Conservation (phyloP, 2,797 vertebrate species). For the Lepus oiostolus region DNA sequence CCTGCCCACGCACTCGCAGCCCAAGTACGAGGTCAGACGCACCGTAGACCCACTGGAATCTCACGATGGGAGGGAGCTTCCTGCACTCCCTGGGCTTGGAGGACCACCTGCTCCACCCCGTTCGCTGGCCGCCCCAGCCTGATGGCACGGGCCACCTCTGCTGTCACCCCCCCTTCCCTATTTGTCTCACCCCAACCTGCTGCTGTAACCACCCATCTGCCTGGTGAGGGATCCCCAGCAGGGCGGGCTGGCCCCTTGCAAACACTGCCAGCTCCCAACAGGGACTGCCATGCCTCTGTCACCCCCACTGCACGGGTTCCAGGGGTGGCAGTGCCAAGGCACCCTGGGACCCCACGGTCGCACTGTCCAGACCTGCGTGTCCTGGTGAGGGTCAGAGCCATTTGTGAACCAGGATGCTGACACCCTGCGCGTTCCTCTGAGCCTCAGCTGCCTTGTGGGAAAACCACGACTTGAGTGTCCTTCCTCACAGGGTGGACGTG, state of each 20-base stretch:
- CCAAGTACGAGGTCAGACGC: neutral
- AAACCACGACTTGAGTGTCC: neutral
- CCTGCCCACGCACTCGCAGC: neutral
- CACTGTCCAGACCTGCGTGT: too few relatives aligned
- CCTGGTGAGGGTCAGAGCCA: too few relatives aligned
- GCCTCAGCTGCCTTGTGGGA: neutral
- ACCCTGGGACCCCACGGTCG: too few relatives aligned
- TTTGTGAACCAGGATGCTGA: rapidly evolving
- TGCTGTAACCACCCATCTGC: too few relatives aligned
- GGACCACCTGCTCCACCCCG: neutral
- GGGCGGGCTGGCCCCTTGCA: too few relatives aligned
- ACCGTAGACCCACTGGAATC: rapidly evolving
- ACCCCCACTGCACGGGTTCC: too few relatives aligned
- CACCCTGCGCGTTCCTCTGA: neutral
- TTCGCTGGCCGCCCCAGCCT: neutral
- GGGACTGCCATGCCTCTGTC: too few relatives aligned
- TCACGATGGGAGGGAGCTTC: neutral
- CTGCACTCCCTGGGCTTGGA: neutral
- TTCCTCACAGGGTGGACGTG: neutral
- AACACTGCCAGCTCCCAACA: too few relatives aligned
- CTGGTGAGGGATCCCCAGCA: too few relatives aligned
- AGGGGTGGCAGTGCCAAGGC: too few relatives aligned
- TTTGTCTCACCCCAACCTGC: too few relatives aligned
- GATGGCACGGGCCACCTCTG: neutral
- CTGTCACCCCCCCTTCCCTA: too few relatives aligned